Evolutionary conservation across 2,888 invertebrate species (phyloP).

Genomic region (Diarsia brunnea): DNA sequence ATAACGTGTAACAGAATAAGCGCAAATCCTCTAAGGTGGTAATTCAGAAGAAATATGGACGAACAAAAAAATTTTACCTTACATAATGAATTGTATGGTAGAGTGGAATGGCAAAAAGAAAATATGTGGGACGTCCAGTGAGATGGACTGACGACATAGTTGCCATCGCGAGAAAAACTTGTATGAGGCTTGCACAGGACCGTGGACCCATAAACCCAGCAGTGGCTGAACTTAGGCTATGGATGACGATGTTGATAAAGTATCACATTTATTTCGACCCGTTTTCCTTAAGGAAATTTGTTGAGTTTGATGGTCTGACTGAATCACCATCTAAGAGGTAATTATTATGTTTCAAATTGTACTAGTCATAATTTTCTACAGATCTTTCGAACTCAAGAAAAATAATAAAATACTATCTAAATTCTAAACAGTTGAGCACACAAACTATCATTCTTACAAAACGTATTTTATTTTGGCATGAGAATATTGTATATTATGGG

Average conservation of each 20-base stretch:
- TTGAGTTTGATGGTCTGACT: background rate
- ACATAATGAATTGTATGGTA: no score
- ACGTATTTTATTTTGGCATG: background rate
- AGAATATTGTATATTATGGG: background rate
- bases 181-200: no score
- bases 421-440: conserved; percentile 22
- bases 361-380: background rate
- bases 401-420: background rate
- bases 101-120: no score
- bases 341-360: background rate
- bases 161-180: no score
- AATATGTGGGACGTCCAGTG: no score
- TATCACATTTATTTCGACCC: no score
- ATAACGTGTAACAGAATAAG: background rate
- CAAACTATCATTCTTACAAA: conserved; percentile 5
- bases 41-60: background rate
- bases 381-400: background rate
- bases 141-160: no score
- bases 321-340: background rate
- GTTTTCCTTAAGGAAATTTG: background rate
- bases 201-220: no score
- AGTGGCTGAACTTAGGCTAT: no score
- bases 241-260: no score
- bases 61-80: no score
- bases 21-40: background rate